Evolutionary conservation across 2,888 invertebrate genomes (phyloP).

Genomic region (Sinodicranocentrus sp.): DNA sequence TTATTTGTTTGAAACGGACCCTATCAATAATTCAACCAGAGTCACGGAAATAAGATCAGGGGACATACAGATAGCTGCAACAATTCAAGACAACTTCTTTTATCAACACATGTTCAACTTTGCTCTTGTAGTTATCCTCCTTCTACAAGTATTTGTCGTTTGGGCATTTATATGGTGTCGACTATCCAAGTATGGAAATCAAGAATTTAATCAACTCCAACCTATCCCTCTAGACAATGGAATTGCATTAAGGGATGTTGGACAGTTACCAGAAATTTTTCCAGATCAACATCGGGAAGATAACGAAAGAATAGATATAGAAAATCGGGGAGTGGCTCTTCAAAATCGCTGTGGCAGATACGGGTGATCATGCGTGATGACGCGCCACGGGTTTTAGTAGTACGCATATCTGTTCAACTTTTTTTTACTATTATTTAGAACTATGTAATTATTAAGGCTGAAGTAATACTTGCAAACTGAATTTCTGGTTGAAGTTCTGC

Average conservation of each 20-base stretch:
- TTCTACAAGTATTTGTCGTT: constrained; percentile 61
- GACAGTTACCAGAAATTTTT: constrained; percentile 27
- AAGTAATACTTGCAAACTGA: no score
- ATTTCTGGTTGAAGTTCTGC: not conserved
- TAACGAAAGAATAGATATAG: not conserved
- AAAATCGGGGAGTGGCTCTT: not conserved
- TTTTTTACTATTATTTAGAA: not conserved
- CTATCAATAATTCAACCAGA: constrained; percentile 21
- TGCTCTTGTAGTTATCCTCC: constrained; percentile 55
- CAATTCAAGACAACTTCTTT: constrained; percentile 59
- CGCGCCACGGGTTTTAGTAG: no score
- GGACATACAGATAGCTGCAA: constrained; percentile 13
- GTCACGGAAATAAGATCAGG: constrained; percentile 45
- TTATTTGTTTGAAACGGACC: constrained; percentile 43
- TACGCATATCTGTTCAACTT: no score
- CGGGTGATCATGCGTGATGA: no score
- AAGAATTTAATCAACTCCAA: constrained; percentile 13
- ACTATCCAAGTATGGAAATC: constrained; percentile 36
- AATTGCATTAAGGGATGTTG: constrained; percentile 33
- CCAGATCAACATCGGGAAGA: constrained; percentile 18
- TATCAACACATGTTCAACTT: constrained; percentile 67
- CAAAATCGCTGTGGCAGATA: constrained; percentile 31
- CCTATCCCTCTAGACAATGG: not conserved
- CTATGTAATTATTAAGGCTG: not conserved
- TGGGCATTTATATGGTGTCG: constrained; percentile 64